phyloP scores from a whole-genome alignment of 1,140 invertebrate genomes.

The Pteromalus puparum region DNA sequence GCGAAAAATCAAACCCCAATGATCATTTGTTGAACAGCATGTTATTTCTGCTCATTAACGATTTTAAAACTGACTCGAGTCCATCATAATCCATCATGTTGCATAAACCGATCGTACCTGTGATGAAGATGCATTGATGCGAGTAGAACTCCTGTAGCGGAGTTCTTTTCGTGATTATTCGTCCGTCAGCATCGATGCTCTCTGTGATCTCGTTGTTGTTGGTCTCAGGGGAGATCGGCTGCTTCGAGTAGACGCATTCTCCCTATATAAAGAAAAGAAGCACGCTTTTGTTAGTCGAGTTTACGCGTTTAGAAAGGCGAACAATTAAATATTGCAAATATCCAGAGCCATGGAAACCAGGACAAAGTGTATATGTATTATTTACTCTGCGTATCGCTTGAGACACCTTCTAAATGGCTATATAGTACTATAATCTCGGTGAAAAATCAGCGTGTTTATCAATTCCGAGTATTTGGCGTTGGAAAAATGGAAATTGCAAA shows the following conservation, averaged over 20 bases:
- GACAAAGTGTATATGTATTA: slow-evolving; percentile 19
- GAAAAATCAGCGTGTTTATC: neutral
- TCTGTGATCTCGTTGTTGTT: slow-evolving; percentile 63
- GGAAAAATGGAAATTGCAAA: neutral
- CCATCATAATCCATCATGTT: too few species aligned
- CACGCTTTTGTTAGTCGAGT: neutral
- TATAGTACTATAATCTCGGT: neutral
- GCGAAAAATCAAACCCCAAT: too few species aligned
- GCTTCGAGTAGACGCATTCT: slow-evolving; percentile 53
- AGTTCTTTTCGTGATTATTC: slow-evolving; percentile 56
- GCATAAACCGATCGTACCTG: slow-evolving; percentile 58
- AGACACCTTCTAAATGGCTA: neutral
- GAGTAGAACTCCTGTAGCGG: slow-evolving; percentile 66
- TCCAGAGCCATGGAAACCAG: neutral
- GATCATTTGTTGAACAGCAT: neutral
- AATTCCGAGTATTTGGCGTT: neutral
- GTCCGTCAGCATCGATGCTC: slow-evolving; percentile 54
- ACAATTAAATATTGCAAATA: neutral
- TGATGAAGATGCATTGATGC: slow-evolving; percentile 65
- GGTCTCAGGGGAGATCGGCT: slow-evolving; percentile 56
- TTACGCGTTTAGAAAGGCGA: neutral
- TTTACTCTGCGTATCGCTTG: slow-evolving; percentile 7
- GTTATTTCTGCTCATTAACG: too few species aligned
- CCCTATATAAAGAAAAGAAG: slow-evolving; percentile 40
- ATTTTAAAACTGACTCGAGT: too few species aligned